phyloP scores from a whole-genome alignment of 1,140 invertebrate species.

The Oreohelix idahoensis region DNA sequence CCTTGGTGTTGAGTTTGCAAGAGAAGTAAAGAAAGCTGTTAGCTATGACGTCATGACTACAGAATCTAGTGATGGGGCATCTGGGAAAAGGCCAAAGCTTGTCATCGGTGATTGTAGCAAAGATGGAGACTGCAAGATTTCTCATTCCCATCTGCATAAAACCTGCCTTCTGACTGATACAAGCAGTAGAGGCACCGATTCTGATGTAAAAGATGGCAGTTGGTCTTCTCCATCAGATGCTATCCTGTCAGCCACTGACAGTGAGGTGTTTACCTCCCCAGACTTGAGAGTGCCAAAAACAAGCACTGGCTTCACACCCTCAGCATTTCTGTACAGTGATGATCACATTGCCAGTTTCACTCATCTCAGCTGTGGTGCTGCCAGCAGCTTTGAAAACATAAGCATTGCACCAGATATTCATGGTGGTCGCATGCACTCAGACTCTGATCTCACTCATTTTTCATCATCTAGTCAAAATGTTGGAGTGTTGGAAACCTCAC shows the following conservation, averaged over 20 bases:
- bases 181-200: background rate
- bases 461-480: slow-evolving; percentile 1
- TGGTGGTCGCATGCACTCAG: background rate
- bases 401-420: background rate
- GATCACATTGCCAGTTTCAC: background rate
- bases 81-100: background rate
- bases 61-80: background rate
- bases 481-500: background rate
- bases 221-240: background rate
- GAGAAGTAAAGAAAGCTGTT: slow-evolving; percentile 30
- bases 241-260: background rate
- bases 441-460: background rate
- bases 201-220: background rate
- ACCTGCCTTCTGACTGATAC: background rate
- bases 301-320: background rate
- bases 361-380: background rate
- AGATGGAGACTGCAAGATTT: background rate
- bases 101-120: background rate
- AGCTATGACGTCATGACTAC: slow-evolving; percentile 35
- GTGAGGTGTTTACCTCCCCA: background rate
- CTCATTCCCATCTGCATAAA: background rate
- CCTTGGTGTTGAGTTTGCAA: slow-evolving; percentile 22
- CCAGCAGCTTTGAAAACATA: background rate
- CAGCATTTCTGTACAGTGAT: background rate
- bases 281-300: background rate